phyloP scores from a whole-genome alignment of 2,888 invertebrate genomes.

The Trypoxylon attenuatum region DNA sequence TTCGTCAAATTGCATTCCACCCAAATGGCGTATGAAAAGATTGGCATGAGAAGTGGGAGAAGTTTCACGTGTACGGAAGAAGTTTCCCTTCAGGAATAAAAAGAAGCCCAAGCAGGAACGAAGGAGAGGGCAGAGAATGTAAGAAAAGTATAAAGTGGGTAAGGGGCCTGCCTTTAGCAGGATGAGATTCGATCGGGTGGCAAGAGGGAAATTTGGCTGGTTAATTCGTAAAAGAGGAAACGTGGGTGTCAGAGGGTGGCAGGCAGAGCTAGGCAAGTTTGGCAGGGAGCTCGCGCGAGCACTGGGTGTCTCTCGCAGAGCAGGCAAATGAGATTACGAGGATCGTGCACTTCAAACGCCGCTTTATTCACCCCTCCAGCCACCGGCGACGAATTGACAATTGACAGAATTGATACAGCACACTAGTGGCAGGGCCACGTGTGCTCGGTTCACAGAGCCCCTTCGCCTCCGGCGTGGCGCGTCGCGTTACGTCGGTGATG shows the following conservation, averaged over 20 bases:
- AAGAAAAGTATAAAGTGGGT: no score
- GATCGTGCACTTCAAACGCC: conserved; percentile 70
- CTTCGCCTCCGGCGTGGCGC: background rate
- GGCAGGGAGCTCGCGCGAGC: background rate
- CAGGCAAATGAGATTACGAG: conserved; percentile 65
- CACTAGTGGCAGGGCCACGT: conserved; percentile 53
- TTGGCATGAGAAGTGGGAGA: no score
- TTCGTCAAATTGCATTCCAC: no score
- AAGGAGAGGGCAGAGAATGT: no score
- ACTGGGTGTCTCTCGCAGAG: conserved; percentile 34
- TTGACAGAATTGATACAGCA: conserved; percentile 72
- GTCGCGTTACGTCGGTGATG: no score
- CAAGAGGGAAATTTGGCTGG: conserved; percentile 56
- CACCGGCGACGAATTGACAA: conserved; percentile 70
- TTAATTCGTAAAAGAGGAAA: conserved; percentile 52
- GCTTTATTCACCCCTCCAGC: conserved; percentile 57
- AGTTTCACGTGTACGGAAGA: no score
- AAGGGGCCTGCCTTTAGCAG: conserved; percentile 50
- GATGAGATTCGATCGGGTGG: conserved; percentile 56
- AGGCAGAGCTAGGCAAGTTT: no score
- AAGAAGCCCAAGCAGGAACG: no score
- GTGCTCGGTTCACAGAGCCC: conserved; percentile 6
- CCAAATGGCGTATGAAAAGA: no score
- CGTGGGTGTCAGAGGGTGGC: background rate
- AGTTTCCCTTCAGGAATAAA: no score